Evolutionary conservation across 2,797 vertebrate species (phyloP).

Genomic region (Yasuhikotakia modesta): DNA sequence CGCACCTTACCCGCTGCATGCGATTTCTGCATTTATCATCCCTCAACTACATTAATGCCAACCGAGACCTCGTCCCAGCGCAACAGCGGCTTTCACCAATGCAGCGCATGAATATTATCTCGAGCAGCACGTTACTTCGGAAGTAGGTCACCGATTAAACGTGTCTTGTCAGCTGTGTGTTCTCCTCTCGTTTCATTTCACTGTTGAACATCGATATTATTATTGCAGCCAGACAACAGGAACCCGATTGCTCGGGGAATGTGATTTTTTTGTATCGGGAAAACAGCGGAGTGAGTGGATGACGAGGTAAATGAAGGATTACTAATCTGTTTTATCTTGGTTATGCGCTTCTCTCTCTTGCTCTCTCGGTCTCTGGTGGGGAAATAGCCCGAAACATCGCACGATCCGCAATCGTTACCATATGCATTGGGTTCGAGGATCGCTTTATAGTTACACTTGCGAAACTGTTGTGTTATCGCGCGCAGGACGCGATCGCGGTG

Average conservation of each 20-base stretch:
- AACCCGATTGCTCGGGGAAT: constrained; percentile 38
- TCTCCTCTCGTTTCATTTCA: constrained; percentile 66
- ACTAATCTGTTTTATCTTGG: constrained; percentile 50
- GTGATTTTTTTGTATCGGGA: constrained; percentile 33
- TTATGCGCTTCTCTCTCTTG: constrained; percentile 38
- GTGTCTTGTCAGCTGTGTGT: constrained; percentile 73
- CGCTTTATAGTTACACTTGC: constrained; percentile 35
- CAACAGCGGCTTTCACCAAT: constrained; percentile 66
- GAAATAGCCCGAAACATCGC: constrained; percentile 40
- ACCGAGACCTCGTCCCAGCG: constrained; percentile 74
- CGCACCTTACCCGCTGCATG: constrained; percentile 1
- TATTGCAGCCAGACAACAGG: constrained; percentile 11
- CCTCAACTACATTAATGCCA: constrained; percentile 41
- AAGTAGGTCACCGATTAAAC: constrained; percentile 84
- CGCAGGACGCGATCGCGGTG: constrained; percentile 18
- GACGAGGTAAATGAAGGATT: constrained; percentile 57
- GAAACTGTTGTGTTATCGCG: constrained; percentile 41
- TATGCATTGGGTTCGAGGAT: constrained; percentile 14
- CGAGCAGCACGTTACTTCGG: constrained; percentile 77
- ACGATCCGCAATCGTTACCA: constrained; percentile 3
- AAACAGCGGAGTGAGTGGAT: constrained; percentile 43
- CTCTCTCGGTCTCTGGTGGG: constrained; percentile 1
- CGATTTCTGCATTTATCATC: constrained; percentile 20
- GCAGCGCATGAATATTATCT: constrained; percentile 82
- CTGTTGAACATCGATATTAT: constrained; percentile 60